phyloP scores from a whole-genome alignment of 1,140 invertebrate species.

The Zophobas atratus region DNA sequence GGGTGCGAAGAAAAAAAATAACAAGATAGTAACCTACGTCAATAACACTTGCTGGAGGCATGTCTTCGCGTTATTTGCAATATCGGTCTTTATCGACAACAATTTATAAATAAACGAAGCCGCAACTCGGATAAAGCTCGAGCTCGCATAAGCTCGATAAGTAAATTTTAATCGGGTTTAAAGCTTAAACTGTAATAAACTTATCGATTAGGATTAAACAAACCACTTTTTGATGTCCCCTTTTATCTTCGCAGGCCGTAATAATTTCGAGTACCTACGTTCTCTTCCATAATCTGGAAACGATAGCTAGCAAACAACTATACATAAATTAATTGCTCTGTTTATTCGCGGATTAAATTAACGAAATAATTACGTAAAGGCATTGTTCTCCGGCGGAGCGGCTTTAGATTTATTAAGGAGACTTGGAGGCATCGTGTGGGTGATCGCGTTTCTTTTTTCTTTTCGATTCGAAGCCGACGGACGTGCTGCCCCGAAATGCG shows the following conservation, averaged over 20 bases:
- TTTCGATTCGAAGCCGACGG: neutral
- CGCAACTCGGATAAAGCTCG: neutral
- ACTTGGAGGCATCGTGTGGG: conserved; percentile 29
- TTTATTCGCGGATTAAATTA: conserved; percentile 15
- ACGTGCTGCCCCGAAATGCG: neutral
- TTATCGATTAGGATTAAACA: neutral
- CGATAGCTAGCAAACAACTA: neutral
- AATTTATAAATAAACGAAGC: conserved; percentile 12
- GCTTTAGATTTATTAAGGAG: conserved; percentile 17
- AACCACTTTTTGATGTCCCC: conserved; percentile 1
- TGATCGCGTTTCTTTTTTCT: conserved; percentile 3
- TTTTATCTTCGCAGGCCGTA: neutral
- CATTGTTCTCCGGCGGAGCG: conserved; percentile 21
- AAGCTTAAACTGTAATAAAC: conserved; percentile 15
- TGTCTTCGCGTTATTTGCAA: conserved; percentile 9
- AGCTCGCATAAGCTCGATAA: conserved; percentile 10
- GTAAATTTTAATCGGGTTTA: conserved; percentile 19
- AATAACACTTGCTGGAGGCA: conserved; percentile 16
- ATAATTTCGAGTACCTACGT: neutral
- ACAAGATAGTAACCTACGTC: conserved; percentile 21
- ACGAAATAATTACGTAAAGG: conserved; percentile 35
- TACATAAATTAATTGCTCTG: conserved; percentile 26
- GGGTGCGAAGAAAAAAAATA: conserved; percentile 25
- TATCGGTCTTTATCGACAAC: neutral
- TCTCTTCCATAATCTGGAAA: conserved; percentile 32